Evolutionary conservation across 2,888 invertebrate species (phyloP).

Genomic region (Orthonevra nobilis): DNA sequence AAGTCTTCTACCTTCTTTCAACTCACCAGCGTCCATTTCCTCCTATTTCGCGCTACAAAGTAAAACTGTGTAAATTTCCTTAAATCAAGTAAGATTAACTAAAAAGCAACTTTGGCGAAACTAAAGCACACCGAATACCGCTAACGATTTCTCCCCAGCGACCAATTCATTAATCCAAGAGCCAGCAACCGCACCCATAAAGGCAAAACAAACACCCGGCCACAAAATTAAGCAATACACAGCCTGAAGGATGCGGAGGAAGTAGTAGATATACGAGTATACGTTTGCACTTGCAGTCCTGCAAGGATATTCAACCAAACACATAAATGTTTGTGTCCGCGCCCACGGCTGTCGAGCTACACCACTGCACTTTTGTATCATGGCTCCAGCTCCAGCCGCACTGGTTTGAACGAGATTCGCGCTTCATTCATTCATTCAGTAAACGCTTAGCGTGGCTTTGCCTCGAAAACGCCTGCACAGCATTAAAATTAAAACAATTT

Average conservation of each 20-base stretch:
- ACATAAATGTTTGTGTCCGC: too few species aligned
- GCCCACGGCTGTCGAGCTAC: too few species aligned
- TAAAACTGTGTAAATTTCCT: not conserved
- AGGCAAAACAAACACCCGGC: slow-evolving; percentile 52
- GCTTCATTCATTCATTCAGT: slow-evolving; percentile 54
- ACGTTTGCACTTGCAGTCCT: slow-evolving; percentile 16
- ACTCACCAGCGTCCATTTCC: not conserved
- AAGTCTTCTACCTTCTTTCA: slow-evolving; percentile 10
- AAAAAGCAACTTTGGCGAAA: slow-evolving; percentile 7
- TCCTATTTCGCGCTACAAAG: not conserved
- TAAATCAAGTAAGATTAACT: not conserved
- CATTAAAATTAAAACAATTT: slow-evolving; percentile 67
- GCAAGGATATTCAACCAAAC: slow-evolving; percentile 52
- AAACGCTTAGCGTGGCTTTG: slow-evolving; percentile 60
- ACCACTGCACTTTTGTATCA: not conserved
- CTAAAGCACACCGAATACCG: slow-evolving; percentile 21
- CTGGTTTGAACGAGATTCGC: slow-evolving; percentile 54
- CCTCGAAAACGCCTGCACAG: slow-evolving; percentile 31
- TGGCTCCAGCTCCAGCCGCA: not conserved
- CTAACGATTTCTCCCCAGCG: slow-evolving; percentile 7
- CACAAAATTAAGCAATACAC: slow-evolving; percentile 65
- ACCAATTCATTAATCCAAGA: not conserved
- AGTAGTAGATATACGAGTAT: too few species aligned
- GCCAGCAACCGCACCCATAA: slow-evolving; percentile 32
- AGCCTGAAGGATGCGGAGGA: slow-evolving; percentile 35